Percentiles rank a stretch among this genome's conserved stretches.
These are phyloP conservation scores for Dinocampus coccinellae DNA, from an alignment of 2,888 invertebrate species.

Conservation along the genomic window DNA sequence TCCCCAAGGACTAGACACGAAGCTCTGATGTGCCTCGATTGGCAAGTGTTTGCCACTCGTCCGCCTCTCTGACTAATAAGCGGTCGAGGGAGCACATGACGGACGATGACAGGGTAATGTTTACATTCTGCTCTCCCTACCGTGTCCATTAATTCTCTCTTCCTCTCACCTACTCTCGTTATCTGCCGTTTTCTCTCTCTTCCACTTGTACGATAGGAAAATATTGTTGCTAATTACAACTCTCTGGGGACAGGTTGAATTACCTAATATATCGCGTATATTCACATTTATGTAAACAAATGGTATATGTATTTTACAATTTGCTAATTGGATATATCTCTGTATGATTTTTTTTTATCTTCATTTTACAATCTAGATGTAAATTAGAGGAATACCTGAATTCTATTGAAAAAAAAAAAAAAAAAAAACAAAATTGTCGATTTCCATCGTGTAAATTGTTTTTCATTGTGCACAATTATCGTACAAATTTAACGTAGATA, in stretches of 20 bases:
- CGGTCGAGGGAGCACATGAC: constrained; percentile 2
- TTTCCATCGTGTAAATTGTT: too few relatives aligned
- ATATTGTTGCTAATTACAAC: background rate
- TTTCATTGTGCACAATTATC: too few relatives aligned
- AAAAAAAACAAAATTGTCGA: too few relatives aligned
- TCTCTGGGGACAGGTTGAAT: background rate
- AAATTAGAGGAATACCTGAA: too few relatives aligned
- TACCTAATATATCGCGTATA: background rate
- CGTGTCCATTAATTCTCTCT: constrained; percentile 5
- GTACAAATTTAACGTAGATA: too few relatives aligned
- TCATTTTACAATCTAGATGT: background rate
- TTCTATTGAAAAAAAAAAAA: too few relatives aligned
- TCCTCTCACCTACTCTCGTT: too few relatives aligned
- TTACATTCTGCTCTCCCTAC: background rate
- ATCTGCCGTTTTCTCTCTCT: too few relatives aligned
- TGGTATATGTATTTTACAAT: background rate
- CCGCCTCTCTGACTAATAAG: constrained; percentile 24
- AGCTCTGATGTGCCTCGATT: constrained; percentile 25
- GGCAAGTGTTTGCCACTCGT: constrained; percentile 27
- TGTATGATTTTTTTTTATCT: background rate
- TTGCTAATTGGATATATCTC: background rate
- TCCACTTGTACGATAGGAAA: background rate
- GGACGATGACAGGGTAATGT: constrained; percentile 7
- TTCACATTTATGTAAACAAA: background rate
- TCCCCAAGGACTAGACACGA: constrained; percentile 6